Evolutionary conservation across 2,797 vertebrate genomes (phyloP), one percentile per base, ranked within the genome.

Genomic region (Microtus agrestis): DNA sequence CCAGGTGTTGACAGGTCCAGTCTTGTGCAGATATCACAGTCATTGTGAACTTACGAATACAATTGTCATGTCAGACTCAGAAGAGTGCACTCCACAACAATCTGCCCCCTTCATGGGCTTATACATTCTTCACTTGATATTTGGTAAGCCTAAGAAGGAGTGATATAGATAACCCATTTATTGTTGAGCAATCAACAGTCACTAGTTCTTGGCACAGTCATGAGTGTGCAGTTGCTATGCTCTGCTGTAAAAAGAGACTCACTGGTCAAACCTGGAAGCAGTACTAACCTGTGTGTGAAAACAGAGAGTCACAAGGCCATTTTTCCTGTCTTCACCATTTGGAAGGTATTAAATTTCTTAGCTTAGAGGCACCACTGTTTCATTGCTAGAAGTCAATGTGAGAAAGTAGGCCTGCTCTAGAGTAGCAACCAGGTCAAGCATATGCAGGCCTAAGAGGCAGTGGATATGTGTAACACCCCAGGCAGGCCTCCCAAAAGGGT

Each of bases 391-490:
- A 87, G 51, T 43, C 25, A 54, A 40, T 4, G 34, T 19, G 31
- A 51, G 56, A 79, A 8, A 34, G 43, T 6, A 6, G 19, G 19
- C 29, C 40, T 73, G 0, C 23, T 61, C 6, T 14, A 25, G 46
- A 81, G 15, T 13, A 14, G 25, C 37, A 31, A 61, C 40, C 19
- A 31, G 34, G 27, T 3, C 37, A 7, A 25, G 34, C 46, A 59
- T 31, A 19, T 29, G 34, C 0, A 4, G 40, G 51, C 54, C 12
- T 65, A n/a, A 19, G 59, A 77, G 51, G 2, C 13, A 2, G 0
- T 14, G 1, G 34, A 13, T 37, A 0, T 23, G 8, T 7, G 13
- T 4, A 2, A 31, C 31, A 13, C 29, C 29, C 17, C 17, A 15
- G 51, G 11, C 25, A 19, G 40, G 1, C 5, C 54, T 3, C 34